Percentiles rank a stretch among this genome's conserved stretches.
Evolutionary conservation across 2,797 vertebrate species (phyloP).

Genomic region (Cyclopterus lumpus): DNA sequence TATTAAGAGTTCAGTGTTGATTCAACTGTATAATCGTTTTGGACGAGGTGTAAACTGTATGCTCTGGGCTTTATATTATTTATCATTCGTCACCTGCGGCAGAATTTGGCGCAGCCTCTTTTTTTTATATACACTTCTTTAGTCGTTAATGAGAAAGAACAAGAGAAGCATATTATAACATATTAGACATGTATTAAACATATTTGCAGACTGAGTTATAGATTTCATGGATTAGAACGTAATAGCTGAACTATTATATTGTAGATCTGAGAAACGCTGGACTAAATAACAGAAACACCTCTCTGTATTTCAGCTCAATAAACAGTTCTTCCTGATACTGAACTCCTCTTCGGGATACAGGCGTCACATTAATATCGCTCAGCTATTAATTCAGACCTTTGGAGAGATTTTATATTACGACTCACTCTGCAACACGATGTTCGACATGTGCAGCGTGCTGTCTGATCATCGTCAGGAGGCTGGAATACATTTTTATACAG

Average conservation of each 20-base stretch:
- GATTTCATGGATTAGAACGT: background rate
- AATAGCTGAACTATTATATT: no score
- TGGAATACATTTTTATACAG: slow-evolving; percentile 23
- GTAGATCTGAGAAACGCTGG: background rate
- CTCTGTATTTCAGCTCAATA: background rate
- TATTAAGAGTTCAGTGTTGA: background rate
- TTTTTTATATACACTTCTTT: no score
- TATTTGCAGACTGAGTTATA: no score
- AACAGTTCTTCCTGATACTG: background rate
- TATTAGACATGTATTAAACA: no score
- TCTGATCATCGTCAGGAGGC: background rate
- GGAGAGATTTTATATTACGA: slow-evolving; percentile 2
- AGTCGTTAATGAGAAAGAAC: background rate
- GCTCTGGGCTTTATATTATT: background rate
- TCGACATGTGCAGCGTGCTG: slow-evolving; percentile 6
- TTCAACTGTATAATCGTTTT: background rate
- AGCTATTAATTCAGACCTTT: background rate
- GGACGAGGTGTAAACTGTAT: background rate
- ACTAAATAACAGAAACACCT: background rate
- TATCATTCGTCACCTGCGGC: no score
- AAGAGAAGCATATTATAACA: background rate
- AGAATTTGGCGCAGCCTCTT: background rate
- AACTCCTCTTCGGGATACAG: background rate
- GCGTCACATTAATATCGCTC: background rate
- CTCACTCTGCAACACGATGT: slow-evolving; percentile 3